phyloP scores from a whole-genome alignment of 2,888 invertebrate genomes.

The Ethmia dodecea region DNA sequence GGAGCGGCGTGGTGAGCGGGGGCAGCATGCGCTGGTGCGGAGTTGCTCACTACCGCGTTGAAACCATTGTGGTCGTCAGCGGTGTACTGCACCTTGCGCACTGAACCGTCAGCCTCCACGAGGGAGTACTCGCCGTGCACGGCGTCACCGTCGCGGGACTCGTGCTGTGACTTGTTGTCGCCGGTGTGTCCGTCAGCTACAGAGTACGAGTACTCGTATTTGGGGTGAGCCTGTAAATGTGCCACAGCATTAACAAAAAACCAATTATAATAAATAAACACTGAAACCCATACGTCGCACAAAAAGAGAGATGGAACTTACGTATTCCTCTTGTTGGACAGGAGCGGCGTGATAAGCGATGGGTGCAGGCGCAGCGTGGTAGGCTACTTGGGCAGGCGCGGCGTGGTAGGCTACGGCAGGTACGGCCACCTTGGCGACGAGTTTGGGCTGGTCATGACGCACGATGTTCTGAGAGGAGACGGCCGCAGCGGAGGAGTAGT shows the following conservation, averaged over 20 bases:
- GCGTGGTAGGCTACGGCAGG: conserved; percentile 25
- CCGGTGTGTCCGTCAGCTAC: conserved; percentile 77
- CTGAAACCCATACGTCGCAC: background rate
- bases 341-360: conserved; percentile 32
- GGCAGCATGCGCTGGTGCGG: conserved; percentile 38
- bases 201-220: conserved; percentile 77
- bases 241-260: background rate
- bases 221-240: conserved; percentile 71
- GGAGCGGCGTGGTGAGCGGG: conserved; percentile 36
- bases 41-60: conserved; percentile 44
- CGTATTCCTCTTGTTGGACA: conserved; percentile 46
- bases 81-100: conserved; percentile 71
- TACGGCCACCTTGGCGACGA: conserved; percentile 22
- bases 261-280: background rate
- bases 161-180: conserved; percentile 78
- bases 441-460: conserved; percentile 34
- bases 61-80: conserved; percentile 70
- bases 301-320: conserved; percentile 24
- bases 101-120: conserved; percentile 70
- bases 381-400: conserved; percentile 24
- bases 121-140: conserved; percentile 76
- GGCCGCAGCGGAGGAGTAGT: conserved; percentile 40
- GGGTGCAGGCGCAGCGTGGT: conserved; percentile 41
- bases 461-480: conserved; percentile 48
- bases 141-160: conserved; percentile 78